Conservation (phyloP, 1,140 invertebrate genomes). For the Drosophila santomea region DNA sequence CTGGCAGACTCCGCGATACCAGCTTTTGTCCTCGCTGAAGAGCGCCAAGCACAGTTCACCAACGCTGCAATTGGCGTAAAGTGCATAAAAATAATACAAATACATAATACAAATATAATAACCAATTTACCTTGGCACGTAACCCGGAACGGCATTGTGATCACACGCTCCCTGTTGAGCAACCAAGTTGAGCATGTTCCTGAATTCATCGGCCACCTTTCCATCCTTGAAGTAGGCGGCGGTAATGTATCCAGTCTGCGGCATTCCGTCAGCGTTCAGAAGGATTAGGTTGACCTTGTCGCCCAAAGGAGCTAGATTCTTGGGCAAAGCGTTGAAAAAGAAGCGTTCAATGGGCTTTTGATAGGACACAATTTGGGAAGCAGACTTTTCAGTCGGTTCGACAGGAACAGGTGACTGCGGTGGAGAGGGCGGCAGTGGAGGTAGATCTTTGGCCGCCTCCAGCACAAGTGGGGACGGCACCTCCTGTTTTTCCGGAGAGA, state of each 20-base stretch:
- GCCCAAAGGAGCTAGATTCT: slow-evolving; percentile 25
- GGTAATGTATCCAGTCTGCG: slow-evolving; percentile 35
- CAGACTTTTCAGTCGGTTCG: neutral
- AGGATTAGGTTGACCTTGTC: slow-evolving; percentile 17
- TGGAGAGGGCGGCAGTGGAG: slow-evolving; percentile 47
- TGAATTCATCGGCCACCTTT: slow-evolving; percentile 12
- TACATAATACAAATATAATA: too few species aligned
- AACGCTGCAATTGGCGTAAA: slow-evolving; percentile 21
- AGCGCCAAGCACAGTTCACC: slow-evolving; percentile 50
- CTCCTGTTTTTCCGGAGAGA: too few species aligned
- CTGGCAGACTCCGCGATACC: slow-evolving; percentile 62
- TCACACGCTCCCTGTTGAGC: neutral
- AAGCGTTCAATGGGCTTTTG: slow-evolving; percentile 14
- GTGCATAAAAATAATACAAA: too few species aligned
- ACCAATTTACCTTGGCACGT: slow-evolving; percentile 42
- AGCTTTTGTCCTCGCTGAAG: slow-evolving; percentile 43
- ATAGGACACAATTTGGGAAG: neutral
- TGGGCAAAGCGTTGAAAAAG: slow-evolving; percentile 30
- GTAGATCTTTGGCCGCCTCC: neutral
- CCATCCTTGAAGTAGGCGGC: slow-evolving; percentile 34
- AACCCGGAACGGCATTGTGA: slow-evolving; percentile 11
- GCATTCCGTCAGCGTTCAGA: slow-evolving; percentile 6
- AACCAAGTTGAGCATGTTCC: slow-evolving; percentile 13
- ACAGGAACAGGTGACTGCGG: slow-evolving; percentile 15
- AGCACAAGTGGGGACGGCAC: neutral